Base-by-base conservation (phyloP, 64 coral and sea anemone genomes). In the Platygyra sinensis region DNA sequence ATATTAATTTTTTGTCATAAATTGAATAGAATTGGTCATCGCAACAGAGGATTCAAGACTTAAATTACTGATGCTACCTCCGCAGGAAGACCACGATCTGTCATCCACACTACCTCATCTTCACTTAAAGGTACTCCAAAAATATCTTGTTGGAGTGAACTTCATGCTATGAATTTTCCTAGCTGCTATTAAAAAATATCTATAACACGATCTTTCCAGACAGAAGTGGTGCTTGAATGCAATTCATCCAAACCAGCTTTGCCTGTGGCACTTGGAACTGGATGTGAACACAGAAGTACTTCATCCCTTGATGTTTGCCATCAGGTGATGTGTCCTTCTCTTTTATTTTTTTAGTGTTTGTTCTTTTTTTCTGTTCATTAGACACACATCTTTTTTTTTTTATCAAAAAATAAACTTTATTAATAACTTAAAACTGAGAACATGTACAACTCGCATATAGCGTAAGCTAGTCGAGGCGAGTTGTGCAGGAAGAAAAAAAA, bases 41-140 rank as follows among this genome's bases (percentile, higher is more conserved):
- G 80, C 74, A 87, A 94, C 88, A 31, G 55, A 77, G 50, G 93
- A 90, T 54, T 71, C 88, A 46, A 81, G 76, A 80, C 36, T 94
- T 52, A 84, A 90, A 88, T 50, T 90, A 30, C 29, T 90, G 22
- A 63, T 86, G 50, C 89, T 94, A 59, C 92, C 92, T 39, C 82
- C 74, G 28, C 72, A 77, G 50, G 64, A 74, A 25, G 29, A 64
- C n/a, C 33, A 73, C 24, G 76, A 87, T 25, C 18, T 74, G 22
- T 22, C 50, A 57, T 69, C 63, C 18, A 86, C 76, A 73, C 83
- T 94, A 18, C 93, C 93, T 28, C 93, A 94, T 79, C 88, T 94
- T 30, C 93, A 90, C 36, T 85, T 84, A 0, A 94, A 94, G 93
- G 93, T 94, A 38, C 79, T 30, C 2, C n/a, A 39, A 39, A 39